A percentile compares a stretch with the other conserved stretches of the same genome.
These are phyloP conservation scores for Cinclus cinclus DNA, from an alignment of 2,113 vertebrate genomes.

Conservation along the genomic window DNA sequence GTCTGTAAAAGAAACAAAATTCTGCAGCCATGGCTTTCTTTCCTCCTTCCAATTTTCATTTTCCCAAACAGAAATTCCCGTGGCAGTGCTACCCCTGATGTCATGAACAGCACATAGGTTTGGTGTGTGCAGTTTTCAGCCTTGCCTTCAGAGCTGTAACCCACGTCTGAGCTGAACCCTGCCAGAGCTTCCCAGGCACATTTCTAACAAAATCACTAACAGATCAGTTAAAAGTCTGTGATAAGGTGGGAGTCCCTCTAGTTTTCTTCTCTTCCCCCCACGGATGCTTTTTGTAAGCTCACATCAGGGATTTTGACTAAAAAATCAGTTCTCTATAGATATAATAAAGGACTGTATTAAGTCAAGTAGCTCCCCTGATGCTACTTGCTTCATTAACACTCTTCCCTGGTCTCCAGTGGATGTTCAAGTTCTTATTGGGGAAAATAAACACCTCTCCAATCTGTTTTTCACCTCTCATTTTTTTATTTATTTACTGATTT, in stretches of 20 bases:
- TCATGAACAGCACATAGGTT: neutral
- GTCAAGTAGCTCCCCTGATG: constrained; percentile 17
- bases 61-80: neutral
- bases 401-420: neutral
- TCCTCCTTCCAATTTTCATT: neutral
- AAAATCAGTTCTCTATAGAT: constrained; percentile 20
- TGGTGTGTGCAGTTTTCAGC: neutral
- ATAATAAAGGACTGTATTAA: constrained; percentile 9
- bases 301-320: neutral
- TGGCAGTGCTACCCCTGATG: neutral
- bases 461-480: neutral
- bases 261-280: neutral
- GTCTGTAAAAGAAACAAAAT: neutral
- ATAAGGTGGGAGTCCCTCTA: neutral
- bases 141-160: neutral
- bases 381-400: constrained; percentile 24
- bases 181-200: neutral
- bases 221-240: neutral
- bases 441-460: constrained; percentile 39
- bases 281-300: neutral
- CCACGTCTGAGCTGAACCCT: neutral
- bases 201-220: neutral
- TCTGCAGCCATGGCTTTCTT: neutral
- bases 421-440: neutral
- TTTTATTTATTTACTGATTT: constrained; percentile 15